Base-by-base conservation (phyloP, 37 sponge, comb jelly and placozoan genomes). In the Amphimedon queenslandica region DNA sequence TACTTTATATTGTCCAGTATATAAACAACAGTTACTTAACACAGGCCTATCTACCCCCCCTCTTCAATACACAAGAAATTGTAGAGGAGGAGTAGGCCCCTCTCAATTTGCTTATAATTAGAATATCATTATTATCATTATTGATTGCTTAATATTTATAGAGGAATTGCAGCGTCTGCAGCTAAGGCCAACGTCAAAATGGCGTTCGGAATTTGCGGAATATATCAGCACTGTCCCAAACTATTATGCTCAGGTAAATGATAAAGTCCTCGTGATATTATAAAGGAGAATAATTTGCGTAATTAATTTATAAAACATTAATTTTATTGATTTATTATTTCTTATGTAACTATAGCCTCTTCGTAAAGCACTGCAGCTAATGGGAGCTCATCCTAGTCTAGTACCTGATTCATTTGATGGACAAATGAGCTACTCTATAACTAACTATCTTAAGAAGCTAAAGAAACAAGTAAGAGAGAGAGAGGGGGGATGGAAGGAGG, bases 231-330 rank as follows among this genome's bases (percentile, higher is more conserved):
- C 86, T 6, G 40, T 93, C 16, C 98, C 98, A 23, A 38, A 74
- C 33, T 97, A 97, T 68, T 97, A 97, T 74, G 66, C 78, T 33
- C 76, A 68, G 83, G 97, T 96, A 11, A 34, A 13, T n/a, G n/a
- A n/a, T n/a, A n/a, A n/a, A n/a, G n/a, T n/a, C n/a, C n/a, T n/a
- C n/a, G n/a, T n/a, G n/a, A n/a, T n/a, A n/a, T n/a, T n/a, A n/a
- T n/a, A n/a, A n/a, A n/a, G n/a, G n/a, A n/a, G n/a, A n/a, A n/a
- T n/a, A n/a, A n/a, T n/a, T n/a, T n/a, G n/a, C n/a, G n/a, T n/a
- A n/a, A n/a, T n/a, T n/a, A n/a, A n/a, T n/a, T n/a, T n/a, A n/a
- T n/a, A n/a, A n/a, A n/a, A n/a, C n/a, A n/a, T n/a, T n/a, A n/a
- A n/a, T n/a, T n/a, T n/a, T n/a, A n/a, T n/a, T n/a, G n/a, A n/a